Evolutionary conservation across 2,888 invertebrate species (phyloP).

Genomic region (Euclidia mi): DNA sequence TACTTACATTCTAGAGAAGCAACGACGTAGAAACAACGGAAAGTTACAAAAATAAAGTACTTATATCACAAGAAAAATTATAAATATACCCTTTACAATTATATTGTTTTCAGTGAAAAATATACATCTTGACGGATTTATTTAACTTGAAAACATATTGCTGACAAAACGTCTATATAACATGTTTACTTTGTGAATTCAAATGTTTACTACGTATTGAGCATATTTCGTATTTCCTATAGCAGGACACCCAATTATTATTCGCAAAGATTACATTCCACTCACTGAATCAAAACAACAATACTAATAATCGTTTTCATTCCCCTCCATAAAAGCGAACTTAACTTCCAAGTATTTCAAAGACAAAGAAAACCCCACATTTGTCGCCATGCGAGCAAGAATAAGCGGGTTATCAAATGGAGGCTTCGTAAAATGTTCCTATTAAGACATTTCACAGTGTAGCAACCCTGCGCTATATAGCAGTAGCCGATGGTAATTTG

Average conservation of each 20-base stretch:
- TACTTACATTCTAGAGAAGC: too few relatives aligned
- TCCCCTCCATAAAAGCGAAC: slow-evolving; percentile 8
- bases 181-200: too few relatives aligned
- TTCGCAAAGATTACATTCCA: neutral
- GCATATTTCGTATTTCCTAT: neutral
- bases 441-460: slow-evolving; percentile 50
- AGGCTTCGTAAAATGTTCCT: slow-evolving; percentile 36
- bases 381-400: slow-evolving; percentile 24
- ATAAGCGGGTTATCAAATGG: slow-evolving; percentile 36
- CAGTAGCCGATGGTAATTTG: slow-evolving; percentile 51
- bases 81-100: too few relatives aligned
- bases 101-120: too few relatives aligned
- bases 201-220: neutral
- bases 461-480: slow-evolving; percentile 34
- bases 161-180: too few relatives aligned
- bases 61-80: too few relatives aligned
- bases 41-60: too few relatives aligned
- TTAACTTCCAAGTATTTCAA: neutral
- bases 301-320: slow-evolving; percentile 4
- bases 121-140: too few relatives aligned
- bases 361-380: slow-evolving; percentile 19
- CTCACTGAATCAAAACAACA: slow-evolving; percentile 3
- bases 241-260: neutral
- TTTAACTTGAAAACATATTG: too few relatives aligned
- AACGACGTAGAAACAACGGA: too few relatives aligned